Evolutionary conservation across 2,113 vertebrate genomes (phyloP), one percentile per base, ranked within the genome.

Genomic region (Sphyrna mokarran): DNA sequence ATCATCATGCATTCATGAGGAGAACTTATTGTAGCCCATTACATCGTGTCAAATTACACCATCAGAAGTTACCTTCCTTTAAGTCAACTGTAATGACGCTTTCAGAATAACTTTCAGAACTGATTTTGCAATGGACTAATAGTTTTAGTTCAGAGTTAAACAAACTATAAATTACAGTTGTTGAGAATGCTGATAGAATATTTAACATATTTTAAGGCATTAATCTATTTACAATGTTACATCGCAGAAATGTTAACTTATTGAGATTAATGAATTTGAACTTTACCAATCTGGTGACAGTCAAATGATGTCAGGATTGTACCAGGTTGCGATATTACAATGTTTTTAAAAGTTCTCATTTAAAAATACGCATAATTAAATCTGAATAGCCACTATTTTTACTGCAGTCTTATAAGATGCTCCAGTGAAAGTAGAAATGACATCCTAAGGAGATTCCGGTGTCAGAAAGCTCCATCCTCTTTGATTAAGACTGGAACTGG

Each of bases 1-100:
- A 95, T 97, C 96, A 95, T 29, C 89, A 70, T 94, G 37, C 91
- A 76, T 58, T 95, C 96, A 87, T 33, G 96, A 96, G 63, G 96
- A 96, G 95, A n/a, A 23, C 66, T 43, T 94, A 37, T 54, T 90
- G 87, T 61, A 90, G 58, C 87, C 87, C 16, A 26, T 90, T 90
- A 18, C 87, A 33, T 13, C 61, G 91, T 22, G 9, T 22, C n/a
- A 94, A 69, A 94, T 69, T 26, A 69, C 91, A 70, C 63, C 66
- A 69, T 23, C n/a, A 20, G 4, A 94, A 94, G 63, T 43, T 94
- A 43, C 20, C 91, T 94, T 23, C 66, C 37, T 66, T 66, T 70
- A 4, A 90, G 37, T 70, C n/a, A 61, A 33, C n/a, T 69, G 66
- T 69, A 37, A 94, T 69, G 37, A 69, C 22, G 1, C n/a, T 69